phyloP scores from a whole-genome alignment of 1,140 invertebrate species.

The Phthorimaea operculella region DNA sequence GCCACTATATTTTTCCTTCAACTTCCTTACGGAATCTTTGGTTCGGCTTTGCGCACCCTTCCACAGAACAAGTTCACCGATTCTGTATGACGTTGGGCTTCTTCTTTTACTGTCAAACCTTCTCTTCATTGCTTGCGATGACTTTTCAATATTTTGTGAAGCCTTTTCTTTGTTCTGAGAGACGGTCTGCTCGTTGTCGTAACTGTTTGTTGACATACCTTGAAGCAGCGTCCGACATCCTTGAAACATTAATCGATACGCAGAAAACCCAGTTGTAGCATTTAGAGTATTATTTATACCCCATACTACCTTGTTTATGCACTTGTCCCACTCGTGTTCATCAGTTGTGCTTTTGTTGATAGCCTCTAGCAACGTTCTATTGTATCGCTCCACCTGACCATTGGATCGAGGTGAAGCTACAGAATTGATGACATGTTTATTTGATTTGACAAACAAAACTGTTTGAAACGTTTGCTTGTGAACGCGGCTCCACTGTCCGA shows the following conservation, averaged over 20 bases:
- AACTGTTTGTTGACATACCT: background rate
- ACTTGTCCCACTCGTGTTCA: background rate
- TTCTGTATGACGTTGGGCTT: too few relatives aligned
- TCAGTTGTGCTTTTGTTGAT: background rate
- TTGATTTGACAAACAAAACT: background rate
- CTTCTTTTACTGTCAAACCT: too few relatives aligned
- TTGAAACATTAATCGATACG: background rate
- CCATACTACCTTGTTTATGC: background rate
- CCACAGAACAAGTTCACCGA: too few relatives aligned
- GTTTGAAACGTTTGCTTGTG: background rate
- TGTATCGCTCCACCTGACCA: conserved; percentile 27
- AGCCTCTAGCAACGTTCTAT: conserved; percentile 8
- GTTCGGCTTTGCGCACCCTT: too few relatives aligned
- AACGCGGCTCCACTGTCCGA: background rate
- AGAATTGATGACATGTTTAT: background rate
- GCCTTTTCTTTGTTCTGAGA: too few relatives aligned
- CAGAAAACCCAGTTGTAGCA: background rate
- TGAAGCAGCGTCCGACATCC: background rate
- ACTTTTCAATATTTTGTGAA: too few relatives aligned
- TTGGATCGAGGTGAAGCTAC: background rate
- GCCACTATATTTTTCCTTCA: too few relatives aligned
- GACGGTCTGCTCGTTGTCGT: background rate
- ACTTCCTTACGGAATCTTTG: too few relatives aligned
- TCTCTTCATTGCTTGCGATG: too few relatives aligned
- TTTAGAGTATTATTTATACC: background rate